Evolutionary conservation across 2,113 vertebrate genomes (phyloP).

Genomic region (Lophotis ruficrista): DNA sequence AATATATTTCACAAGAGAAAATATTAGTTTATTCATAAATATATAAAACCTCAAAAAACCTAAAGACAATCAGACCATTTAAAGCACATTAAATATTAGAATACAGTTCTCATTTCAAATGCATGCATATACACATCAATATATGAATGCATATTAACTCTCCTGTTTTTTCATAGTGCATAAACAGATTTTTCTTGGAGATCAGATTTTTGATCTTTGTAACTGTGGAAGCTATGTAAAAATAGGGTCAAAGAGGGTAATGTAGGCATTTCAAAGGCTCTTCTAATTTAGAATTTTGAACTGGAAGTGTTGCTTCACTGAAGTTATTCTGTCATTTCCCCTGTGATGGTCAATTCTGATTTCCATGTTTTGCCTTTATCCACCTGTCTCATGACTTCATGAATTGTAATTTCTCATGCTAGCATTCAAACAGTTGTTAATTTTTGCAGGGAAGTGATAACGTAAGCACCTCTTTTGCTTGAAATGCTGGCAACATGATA

Average conservation of each 20-base stretch:
- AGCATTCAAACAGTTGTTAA: background rate
- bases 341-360: background rate
- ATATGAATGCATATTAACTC: background rate
- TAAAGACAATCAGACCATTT: background rate
- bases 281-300: background rate
- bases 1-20: background rate
- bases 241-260: background rate
- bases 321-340: background rate
- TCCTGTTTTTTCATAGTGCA: background rate
- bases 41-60: background rate
- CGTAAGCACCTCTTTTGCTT: background rate
- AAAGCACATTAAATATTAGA: background rate
- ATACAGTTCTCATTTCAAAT: background rate
- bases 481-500: background rate
- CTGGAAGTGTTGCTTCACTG: background rate
- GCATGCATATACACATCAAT: rapidly evolving
- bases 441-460: background rate
- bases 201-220: background rate
- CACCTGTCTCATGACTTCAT: background rate
- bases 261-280: background rate
- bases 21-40: background rate
- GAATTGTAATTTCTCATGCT: background rate
- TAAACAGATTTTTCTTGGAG: background rate
- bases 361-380: background rate
- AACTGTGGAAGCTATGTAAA: background rate